Evolutionary conservation across 2,797 vertebrate species (phyloP).

Genomic region (Poeciliopsis paucimaculata): DNA sequence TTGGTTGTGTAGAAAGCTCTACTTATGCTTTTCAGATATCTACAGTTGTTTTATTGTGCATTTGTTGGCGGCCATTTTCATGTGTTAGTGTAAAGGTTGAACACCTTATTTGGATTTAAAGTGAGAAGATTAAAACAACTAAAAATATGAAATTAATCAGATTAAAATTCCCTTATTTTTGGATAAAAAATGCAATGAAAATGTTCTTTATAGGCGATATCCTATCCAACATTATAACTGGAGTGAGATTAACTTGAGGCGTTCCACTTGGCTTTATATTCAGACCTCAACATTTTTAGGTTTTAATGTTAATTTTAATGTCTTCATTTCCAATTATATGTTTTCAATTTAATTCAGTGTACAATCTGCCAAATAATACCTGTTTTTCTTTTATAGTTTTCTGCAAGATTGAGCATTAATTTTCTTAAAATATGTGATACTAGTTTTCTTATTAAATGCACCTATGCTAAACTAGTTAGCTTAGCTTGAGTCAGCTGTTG

Average conservation of each 20-base stretch:
- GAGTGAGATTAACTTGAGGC: background rate
- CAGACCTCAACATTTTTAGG: background rate
- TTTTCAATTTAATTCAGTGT: background rate
- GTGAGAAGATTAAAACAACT: too few relatives aligned
- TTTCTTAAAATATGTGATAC: background rate
- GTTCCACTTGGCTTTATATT: background rate
- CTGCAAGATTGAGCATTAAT: background rate
- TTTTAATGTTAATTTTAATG: background rate
- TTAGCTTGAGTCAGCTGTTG: background rate
- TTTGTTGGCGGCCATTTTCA: too few relatives aligned
- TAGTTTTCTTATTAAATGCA: background rate
- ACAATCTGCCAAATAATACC: background rate
- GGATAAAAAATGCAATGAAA: background rate
- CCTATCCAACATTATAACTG: background rate
- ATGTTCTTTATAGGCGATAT: background rate
- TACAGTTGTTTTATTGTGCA: too few relatives aligned
- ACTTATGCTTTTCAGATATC: too few relatives aligned
- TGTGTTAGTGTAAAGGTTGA: too few relatives aligned
- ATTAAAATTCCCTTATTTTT: background rate
- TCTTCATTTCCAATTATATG: background rate
- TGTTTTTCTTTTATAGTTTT: background rate
- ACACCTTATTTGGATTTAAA: too few relatives aligned
- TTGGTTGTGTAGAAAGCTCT: too few relatives aligned
- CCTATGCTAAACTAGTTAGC: background rate
- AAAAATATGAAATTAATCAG: too few relatives aligned